Evolutionary conservation across 35 echinoderm and acorn worm species (phyloP).

Genomic region (Eucidaris tribuloides): DNA sequence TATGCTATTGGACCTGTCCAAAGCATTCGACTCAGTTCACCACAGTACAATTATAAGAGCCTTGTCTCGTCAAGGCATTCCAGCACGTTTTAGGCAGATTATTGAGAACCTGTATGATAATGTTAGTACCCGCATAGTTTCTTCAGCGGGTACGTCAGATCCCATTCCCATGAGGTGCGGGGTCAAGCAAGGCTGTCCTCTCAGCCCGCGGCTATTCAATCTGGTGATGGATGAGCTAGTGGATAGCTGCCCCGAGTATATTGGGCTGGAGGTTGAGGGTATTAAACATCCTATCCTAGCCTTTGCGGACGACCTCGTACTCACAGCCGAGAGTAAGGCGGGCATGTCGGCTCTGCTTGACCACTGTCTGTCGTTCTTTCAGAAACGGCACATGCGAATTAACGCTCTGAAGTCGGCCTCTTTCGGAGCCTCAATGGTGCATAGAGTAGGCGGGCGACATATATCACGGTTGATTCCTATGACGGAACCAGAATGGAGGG

Average conservation of each 20-base stretch:
- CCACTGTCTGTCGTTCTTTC: neutral
- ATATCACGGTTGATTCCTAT: neutral
- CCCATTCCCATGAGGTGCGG: conserved; percentile 17
- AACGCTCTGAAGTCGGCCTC: neutral
- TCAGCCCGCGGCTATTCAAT: conserved; percentile 3
- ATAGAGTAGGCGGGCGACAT: neutral
- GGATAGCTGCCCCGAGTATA: neutral
- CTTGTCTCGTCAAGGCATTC: neutral
- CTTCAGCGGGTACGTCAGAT: neutral
- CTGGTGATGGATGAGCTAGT: neutral
- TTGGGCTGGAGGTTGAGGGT: neutral
- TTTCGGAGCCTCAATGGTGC: neutral
- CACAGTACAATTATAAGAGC: neutral
- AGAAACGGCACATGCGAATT: neutral
- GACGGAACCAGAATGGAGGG: neutral
- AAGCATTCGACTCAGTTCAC: conserved; percentile 37
- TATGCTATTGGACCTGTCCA: conserved; percentile 17
- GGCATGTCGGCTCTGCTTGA: neutral
- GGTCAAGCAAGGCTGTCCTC: conserved; percentile 12
- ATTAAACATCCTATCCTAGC: neutral
- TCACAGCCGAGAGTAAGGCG: neutral
- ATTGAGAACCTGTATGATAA: neutral
- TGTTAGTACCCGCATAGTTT: neutral
- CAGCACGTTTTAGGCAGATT: neutral
- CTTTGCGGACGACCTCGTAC: neutral